Conservation (phyloP, 2,113 vertebrate species). For the Ellobius talpinus region DNA sequence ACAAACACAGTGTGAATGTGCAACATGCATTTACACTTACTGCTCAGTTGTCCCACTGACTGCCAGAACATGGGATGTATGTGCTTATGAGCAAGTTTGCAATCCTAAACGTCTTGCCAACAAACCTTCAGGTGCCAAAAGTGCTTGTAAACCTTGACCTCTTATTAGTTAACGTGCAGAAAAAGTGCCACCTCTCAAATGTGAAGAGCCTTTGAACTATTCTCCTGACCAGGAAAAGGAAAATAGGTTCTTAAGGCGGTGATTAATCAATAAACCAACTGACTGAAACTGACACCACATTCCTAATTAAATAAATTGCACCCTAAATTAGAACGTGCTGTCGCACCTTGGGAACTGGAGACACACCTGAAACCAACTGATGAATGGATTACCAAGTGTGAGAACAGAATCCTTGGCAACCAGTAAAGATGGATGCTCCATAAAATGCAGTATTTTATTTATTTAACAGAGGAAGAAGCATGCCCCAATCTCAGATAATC, state of each 20-base stretch:
- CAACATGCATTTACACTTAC: background rate
- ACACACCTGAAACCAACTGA: slow-evolving; percentile 48
- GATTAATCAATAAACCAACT: slow-evolving; percentile 65
- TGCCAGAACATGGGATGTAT: background rate
- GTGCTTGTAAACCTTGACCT: slow-evolving; percentile 11
- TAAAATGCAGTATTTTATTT: background rate
- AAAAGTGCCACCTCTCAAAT: background rate
- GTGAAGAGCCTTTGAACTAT: slow-evolving; percentile 12
- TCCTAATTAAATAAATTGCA: slow-evolving; percentile 22
- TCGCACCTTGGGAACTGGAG: slow-evolving; percentile 21
- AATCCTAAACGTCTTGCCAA: slow-evolving; percentile 1
- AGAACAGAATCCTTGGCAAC: background rate
- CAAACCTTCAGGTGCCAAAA: background rate
- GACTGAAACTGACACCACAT: background rate
- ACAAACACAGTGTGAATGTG: background rate
- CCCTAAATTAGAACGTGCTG: background rate
- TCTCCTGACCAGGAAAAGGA: background rate
- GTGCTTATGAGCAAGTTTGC: background rate
- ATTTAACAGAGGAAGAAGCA: background rate
- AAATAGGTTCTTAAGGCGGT: background rate
- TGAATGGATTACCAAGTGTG: slow-evolving; percentile 11
- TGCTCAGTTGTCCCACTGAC: background rate
- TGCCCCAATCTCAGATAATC: background rate
- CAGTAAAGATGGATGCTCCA: background rate
- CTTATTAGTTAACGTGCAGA: slow-evolving; percentile 9